Conservation (phyloP, 2,113 vertebrate species). For the Solenodon paradoxus region DNA sequence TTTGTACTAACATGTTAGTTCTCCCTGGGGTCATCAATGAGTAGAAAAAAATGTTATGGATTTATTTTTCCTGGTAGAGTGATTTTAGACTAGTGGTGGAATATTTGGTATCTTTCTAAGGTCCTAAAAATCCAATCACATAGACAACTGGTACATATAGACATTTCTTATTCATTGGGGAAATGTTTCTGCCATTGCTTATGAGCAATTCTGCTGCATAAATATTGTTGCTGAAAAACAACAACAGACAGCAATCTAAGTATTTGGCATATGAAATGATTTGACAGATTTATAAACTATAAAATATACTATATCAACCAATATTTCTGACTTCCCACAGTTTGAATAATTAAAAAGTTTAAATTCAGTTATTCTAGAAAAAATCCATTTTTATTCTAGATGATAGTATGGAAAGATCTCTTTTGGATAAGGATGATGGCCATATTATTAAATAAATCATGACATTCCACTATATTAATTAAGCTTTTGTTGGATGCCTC, state of each 20-base stretch:
- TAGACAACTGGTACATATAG: background rate
- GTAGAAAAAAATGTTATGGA: background rate
- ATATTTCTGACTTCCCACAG: background rate
- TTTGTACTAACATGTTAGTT: background rate
- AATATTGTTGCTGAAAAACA: background rate
- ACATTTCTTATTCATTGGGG: background rate
- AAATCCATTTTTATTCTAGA: background rate
- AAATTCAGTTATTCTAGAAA: slow-evolving; percentile 29
- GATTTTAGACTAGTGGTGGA: background rate
- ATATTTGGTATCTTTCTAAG: background rate
- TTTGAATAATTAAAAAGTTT: background rate
- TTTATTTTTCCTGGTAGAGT: background rate
- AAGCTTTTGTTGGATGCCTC: background rate
- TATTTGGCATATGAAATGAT: background rate
- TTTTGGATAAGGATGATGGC: background rate
- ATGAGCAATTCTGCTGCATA: background rate
- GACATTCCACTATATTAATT: background rate
- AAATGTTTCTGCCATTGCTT: background rate
- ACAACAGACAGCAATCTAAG: background rate
- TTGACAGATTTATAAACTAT: background rate
- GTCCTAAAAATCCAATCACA: background rate
- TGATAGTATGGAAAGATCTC: background rate
- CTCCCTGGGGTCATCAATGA: background rate
- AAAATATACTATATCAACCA: background rate
- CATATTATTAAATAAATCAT: background rate